Evolutionary conservation across 2,888 invertebrate genomes (phyloP), one percentile per base, ranked within the genome.

Genomic region (Tetheella fluctuosa): DNA sequence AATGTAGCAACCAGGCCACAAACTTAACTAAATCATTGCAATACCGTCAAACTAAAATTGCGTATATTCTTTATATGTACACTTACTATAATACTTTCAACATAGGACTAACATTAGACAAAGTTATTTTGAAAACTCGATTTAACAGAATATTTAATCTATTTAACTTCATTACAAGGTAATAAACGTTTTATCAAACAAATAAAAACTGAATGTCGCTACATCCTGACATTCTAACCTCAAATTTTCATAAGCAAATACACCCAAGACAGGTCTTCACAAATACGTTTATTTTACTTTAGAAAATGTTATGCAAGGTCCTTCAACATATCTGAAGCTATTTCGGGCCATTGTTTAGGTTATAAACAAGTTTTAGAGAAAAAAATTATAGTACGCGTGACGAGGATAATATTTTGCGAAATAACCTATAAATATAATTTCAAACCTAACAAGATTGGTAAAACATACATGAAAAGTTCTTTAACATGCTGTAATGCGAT

Each of bases 151-250:
- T 30, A 30, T 30, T 30, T 28, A 2, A 30, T 10, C 1, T 10
- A 30, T 30, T 25, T 25, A 25, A 25, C 25, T 6, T 25, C 25
- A 4, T 25, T 25, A 25, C 25, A 25, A 6, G 25, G 25, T 25
- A 25, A 6, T 4, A 25, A 25, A 25, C 6, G 25, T 25, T 25
- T 4, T 7, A 34, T 1, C 34, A 37, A 37, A 13, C 2, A 37
- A 13, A 37, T 1, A 3, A 15, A 2, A 15, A n/a, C n/a, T n/a
- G 15, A 37, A 2, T 37, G 13, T 15, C 1, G 39, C n/a, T 2
- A 39, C 7, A 10, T 39, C 39, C 39, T 39, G 39, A 39, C 1
- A 30, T 30, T 54, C 57, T 77, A 75, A 77, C 76, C 76, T 75
- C 64, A 69, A 77, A 69, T 65, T 52, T 42, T 28, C 15, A 7